Conservation (phyloP, 2,113 vertebrate species). For the Centropus bengalensis region DNA sequence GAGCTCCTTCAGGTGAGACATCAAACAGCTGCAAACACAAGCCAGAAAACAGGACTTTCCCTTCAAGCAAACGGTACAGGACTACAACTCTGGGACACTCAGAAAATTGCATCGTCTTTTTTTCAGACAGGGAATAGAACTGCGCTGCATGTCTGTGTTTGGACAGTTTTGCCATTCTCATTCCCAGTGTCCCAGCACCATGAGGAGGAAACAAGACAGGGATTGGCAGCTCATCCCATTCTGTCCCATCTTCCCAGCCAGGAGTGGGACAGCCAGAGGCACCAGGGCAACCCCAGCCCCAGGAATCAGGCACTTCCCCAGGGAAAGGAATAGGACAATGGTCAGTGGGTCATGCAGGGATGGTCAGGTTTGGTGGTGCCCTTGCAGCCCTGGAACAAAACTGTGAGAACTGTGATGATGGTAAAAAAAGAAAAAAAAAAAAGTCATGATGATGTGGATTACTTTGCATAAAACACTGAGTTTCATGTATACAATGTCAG, state of each 20-base stretch:
- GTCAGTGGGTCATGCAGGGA: no score
- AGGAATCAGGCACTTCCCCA: background rate
- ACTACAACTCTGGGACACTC: background rate
- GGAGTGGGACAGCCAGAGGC: background rate
- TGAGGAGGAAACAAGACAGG: background rate
- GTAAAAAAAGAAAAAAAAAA: background rate
- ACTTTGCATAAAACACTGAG: background rate
- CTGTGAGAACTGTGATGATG: background rate
- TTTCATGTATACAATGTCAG: background rate
- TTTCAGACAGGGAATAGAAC: background rate
- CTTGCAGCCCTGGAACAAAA: background rate
- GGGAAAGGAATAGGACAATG: background rate
- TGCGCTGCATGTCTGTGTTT: accelerated
- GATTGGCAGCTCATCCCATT: background rate
- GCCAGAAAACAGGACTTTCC: background rate
- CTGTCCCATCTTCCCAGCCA: background rate
- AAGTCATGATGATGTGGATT: background rate
- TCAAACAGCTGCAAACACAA: background rate
- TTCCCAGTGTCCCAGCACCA: background rate
- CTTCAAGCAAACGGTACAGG: background rate
- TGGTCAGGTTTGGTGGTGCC: background rate
- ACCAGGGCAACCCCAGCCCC: background rate
- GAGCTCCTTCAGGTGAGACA: background rate
- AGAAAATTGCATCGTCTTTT: background rate
- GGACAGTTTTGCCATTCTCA: background rate